Base-by-base conservation (phyloP, 2,797 vertebrate species). In the Dipus sagitta region DNA sequence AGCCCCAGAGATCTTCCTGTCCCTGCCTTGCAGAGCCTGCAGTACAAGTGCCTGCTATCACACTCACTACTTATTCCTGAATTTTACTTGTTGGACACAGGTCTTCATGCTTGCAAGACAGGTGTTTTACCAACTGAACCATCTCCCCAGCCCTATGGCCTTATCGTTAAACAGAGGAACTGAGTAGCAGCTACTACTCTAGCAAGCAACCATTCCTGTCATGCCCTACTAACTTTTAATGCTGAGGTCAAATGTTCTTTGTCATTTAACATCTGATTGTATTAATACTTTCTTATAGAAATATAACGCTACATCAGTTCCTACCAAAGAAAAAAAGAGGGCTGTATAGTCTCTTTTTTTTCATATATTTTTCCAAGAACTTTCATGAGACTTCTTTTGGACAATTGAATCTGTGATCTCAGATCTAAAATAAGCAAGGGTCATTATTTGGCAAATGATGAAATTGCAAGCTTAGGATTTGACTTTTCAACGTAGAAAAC, bases 331-430 rank as follows among this genome's bases (percentile, higher is more conserved):
- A 83, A 71, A 60, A 26, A 88, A 86, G 71, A 81, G 74, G 23
- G 20, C 52, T 90, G 1, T 60, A 17, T 62, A 24, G 70, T 78
- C 65, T 74, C 92, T 47, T 47, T 47, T 47, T 47, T 47, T 47
- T 47, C 47, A 47, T 47, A 47, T 47, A 47, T 47, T 47, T 47
- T 47, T 47, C 11, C 47, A 7, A 47, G 47, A 47, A 47, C 9
- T 47, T 47, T 47, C 9, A 21, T 68, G 52, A 62, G 42, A 26
- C 34, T 26, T 21, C 58, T 88, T 72, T 38, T 12, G 83, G 42
- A 24, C n/a, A 92, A 77, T 52, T 86, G n/a, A 88, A 38, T 67
- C 71, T 60, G 18, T 93, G 91, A 34, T 60, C 24, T 6, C 76
- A 4, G 34, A 88, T 38, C 91, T 58, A 20, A 92, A 93, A 81